These are phyloP conservation scores for Andinoacara biseriatus DNA, from an alignment of 2,113 vertebrate genomes.

Conservation along the genomic window DNA sequence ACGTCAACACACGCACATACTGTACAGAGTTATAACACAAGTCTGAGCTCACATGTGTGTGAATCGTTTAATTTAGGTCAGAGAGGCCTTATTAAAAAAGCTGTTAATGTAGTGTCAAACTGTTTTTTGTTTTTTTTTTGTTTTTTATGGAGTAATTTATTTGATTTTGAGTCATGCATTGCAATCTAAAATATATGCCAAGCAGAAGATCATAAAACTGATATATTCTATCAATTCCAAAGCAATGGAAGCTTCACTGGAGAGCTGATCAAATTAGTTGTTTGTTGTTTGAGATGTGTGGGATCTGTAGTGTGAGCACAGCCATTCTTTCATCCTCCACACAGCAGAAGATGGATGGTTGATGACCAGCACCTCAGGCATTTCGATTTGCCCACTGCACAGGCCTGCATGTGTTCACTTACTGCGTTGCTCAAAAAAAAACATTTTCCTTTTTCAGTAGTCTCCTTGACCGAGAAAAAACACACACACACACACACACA, in stretches of 20 bases:
- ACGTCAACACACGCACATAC: conserved; percentile 35
- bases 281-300: conserved; percentile 17
- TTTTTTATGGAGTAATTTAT: background rate
- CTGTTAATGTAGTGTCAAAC: background rate
- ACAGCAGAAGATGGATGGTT: conserved; percentile 48
- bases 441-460: conserved; percentile 64
- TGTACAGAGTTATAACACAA: conserved; percentile 9
- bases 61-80: background rate
- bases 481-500: conserved; percentile 1
- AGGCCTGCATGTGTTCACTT: conserved; percentile 42
- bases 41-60: background rate
- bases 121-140: background rate
- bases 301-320: conserved; percentile 23
- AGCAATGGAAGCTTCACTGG: background rate
- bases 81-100: background rate
- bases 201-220: background rate
- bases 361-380: conserved; percentile 52
- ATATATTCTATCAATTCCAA: conserved; percentile 12
- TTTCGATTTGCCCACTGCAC: conserved; percentile 24
- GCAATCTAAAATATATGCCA: background rate
- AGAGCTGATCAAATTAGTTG: conserved; percentile 4
- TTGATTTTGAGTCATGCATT: background rate
- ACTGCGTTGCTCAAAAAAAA: conserved; percentile 67
- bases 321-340: conserved; percentile 36
- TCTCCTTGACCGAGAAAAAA: conserved; percentile 83